Base-by-base conservation (phyloP, 2,888 invertebrate species). In the Lymantria monacha region DNA sequence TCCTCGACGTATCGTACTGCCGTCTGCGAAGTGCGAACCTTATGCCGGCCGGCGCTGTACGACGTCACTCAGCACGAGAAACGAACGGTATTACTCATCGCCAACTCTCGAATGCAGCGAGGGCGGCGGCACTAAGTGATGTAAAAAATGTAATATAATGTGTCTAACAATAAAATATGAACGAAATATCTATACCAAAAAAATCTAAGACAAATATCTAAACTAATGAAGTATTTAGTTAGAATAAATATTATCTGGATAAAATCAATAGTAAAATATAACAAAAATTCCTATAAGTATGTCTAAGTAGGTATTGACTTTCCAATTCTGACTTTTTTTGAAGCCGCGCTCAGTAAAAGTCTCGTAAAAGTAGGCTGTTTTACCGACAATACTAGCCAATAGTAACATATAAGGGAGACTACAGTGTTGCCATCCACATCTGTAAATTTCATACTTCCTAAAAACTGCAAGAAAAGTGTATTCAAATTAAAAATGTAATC, bases 31-130 rank as follows among this genome's bases (percentile, higher is more conserved):
- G n/a, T 9, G 38, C 37, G 45, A 36, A 44, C 70, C 68, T 41
- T 44, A 70, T 68, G 66, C 66, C 66, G 73, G 73, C 69, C 68
- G 64, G 65, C 68, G 59, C 79, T 82, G 81, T 81, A 76, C 86
- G 80, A 85, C 86, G 86, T 87, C 85, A 88, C 87, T 83, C 85
- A 79, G 9, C 10, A 83, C 79, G 79, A 83, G 69, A 77, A 84
- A 85, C 82, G 83, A 85, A 85, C 70, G 68, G 62, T 67, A 87
- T 87, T 90, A 87, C 85, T 87, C 89, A 89, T 88, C 78, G 82
- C 73, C 78, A 70, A 70, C 75, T 74, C 75, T 71, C 68, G 64
- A 72, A 55, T 66, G 66, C 71, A 70, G 70, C 70, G 74, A 69
- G 72, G 76, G 75, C 74, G 73, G 70, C 47, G 53, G 66, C 64